These are phyloP conservation scores for Hemiscyllium ocellatum DNA, from an alignment of 2,113 vertebrate genomes.

Conservation along the genomic window DNA sequence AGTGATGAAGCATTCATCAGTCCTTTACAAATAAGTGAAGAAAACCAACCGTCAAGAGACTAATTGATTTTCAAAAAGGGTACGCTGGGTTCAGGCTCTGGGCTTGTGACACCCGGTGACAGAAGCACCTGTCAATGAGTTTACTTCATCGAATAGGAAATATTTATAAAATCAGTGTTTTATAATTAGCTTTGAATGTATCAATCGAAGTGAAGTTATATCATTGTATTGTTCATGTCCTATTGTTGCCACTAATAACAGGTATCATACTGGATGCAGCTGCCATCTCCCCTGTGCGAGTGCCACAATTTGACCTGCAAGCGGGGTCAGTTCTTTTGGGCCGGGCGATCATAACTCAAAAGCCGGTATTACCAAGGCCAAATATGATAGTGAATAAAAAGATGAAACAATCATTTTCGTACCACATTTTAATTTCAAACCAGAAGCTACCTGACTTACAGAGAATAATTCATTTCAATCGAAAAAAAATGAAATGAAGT, in stretches of 20 bases:
- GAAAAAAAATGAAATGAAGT: conserved; percentile 17
- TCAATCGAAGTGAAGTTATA: neutral
- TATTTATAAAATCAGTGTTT: neutral
- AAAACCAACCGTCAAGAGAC: neutral
- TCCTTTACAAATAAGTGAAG: neutral
- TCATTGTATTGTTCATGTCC: neutral
- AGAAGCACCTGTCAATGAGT: neutral
- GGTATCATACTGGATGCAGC: neutral
- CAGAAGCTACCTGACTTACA: conserved; percentile 16
- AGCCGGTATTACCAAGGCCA: neutral
- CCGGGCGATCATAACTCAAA: neutral
- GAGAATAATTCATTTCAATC: conserved; percentile 15
- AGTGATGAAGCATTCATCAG: neutral
- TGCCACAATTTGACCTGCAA: neutral
- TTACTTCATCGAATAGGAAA: neutral
- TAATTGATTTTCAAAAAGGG: neutral
- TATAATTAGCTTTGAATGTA: neutral
- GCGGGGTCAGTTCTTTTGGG: neutral
- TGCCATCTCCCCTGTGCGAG: neutral
- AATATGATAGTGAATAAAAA: neutral
- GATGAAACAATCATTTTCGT: conserved; percentile 12
- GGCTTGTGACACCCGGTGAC: neutral
- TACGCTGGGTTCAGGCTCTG: too few relatives aligned
- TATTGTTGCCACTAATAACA: neutral
- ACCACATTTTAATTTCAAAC: conserved; percentile 21